phyloP scores from a whole-genome alignment of 2,888 invertebrate species.

The Meghimatium bilineatum region DNA sequence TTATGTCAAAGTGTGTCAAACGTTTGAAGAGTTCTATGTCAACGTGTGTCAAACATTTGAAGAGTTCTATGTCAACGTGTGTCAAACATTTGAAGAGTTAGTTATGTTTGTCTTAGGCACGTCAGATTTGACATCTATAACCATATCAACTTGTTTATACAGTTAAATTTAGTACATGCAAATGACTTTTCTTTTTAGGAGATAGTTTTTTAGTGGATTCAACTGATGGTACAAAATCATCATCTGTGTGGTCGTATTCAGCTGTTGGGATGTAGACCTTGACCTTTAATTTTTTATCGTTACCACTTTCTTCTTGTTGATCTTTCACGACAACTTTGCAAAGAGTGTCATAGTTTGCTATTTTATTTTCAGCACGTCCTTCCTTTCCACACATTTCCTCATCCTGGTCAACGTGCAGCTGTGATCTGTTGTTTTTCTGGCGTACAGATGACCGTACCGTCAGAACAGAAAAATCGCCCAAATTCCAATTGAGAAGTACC shows the following conservation, averaged over 20 bases:
- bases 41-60: too few relatives aligned
- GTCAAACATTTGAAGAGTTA: too few relatives aligned
- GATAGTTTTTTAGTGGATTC: neutral
- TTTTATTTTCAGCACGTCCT: neutral
- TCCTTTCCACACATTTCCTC: too few relatives aligned
- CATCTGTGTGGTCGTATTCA: constrained; percentile 39
- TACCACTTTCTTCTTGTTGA: neutral
- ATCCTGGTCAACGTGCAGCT: neutral
- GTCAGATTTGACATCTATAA: too few relatives aligned
- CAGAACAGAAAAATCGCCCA: neutral
- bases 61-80: too few relatives aligned
- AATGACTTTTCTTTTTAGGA: too few relatives aligned
- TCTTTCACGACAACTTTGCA: neutral
- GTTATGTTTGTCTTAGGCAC: too few relatives aligned
- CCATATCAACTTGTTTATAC: too few relatives aligned
- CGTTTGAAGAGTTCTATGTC: too few relatives aligned
- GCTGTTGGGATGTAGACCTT: constrained; percentile 52
- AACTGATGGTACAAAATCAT: constrained; percentile 27
- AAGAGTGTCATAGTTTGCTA: neutral
- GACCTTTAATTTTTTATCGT: constrained; percentile 44
- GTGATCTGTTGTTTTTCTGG: neutral
- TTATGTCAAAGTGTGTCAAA: too few relatives aligned
- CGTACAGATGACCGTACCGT: neutral
- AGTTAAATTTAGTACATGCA: too few relatives aligned
- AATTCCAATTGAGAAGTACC: neutral